These are phyloP conservation scores for Cotesia vestalis DNA, from an alignment of 1,140 invertebrate genomes.

Conservation along the genomic window DNA sequence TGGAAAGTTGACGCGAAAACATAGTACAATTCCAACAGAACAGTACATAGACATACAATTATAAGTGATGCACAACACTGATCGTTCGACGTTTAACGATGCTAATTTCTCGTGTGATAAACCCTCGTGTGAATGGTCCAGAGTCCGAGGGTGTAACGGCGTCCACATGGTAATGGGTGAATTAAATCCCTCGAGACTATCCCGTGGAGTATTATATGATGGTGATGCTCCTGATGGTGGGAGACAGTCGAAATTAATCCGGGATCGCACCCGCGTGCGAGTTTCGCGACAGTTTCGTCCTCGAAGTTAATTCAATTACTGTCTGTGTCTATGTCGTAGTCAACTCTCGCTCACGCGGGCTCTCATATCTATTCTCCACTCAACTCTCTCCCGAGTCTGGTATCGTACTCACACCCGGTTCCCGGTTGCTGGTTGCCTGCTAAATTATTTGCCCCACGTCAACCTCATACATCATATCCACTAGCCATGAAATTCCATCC, in stretches of 20 bases:
- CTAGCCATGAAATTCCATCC: neutral
- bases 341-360: constrained; percentile 2
- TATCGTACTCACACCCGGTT: neutral
- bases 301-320: constrained; percentile 46
- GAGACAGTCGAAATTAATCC: constrained; percentile 40
- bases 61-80: constrained; percentile 1
- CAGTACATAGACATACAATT: neutral
- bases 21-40: too few relatives aligned
- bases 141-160: neutral
- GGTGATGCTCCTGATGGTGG: neutral
- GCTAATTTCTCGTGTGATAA: constrained; percentile 26
- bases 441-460: constrained; percentile 37
- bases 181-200: constrained; percentile 34
- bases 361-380: constrained; percentile 7
- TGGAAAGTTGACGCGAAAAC: too few relatives aligned
- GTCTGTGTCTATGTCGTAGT: constrained; percentile 35
- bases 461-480: neutral
- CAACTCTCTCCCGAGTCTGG: neutral
- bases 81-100: constrained; percentile 14
- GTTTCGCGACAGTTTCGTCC: constrained; percentile 39
- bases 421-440: neutral
- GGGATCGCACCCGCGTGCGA: constrained; percentile 21
- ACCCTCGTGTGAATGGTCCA: neutral
- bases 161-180: constrained; percentile 30
- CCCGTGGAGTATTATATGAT: neutral